phyloP scores from a whole-genome alignment of 2,113 vertebrate genomes.

The Scatophagus argus region DNA sequence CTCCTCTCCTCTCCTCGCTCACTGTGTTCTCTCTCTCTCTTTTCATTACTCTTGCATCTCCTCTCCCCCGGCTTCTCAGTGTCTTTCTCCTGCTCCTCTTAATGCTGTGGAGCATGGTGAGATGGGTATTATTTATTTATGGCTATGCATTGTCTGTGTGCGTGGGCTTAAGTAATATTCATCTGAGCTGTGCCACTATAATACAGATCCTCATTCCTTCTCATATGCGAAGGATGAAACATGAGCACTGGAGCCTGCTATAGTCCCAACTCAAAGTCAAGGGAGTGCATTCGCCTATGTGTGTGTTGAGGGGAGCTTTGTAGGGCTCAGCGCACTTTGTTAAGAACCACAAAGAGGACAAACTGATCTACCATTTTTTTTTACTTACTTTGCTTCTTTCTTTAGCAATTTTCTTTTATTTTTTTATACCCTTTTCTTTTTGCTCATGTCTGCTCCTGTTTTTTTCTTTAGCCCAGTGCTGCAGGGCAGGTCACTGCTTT shows the following conservation, averaged over 20 bases:
- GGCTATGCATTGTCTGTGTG: conserved; percentile 72
- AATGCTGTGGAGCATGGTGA: conserved; percentile 56
- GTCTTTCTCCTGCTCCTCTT: conserved; percentile 57
- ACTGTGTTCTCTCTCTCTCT: neutral
- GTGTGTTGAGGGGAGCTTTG: conserved; percentile 17
- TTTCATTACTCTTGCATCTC: conserved; percentile 40
- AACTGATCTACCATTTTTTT: conserved; percentile 38
- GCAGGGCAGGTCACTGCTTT: conserved; percentile 49
- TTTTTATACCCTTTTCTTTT: conserved; percentile 25
- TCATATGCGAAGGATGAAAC: conserved; percentile 68
- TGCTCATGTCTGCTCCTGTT: conserved; percentile 8
- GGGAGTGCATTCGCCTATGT: no score
- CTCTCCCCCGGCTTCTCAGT: conserved; percentile 41
- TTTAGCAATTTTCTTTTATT: conserved; percentile 30
- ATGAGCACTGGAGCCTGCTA: conserved; percentile 58
- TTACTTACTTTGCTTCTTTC: conserved; percentile 20
- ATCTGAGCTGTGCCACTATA: conserved; percentile 67
- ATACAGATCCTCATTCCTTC: conserved; percentile 71
- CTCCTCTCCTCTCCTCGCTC: neutral
- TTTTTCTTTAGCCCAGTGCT: conserved; percentile 33
- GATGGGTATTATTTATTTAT: conserved; percentile 78
- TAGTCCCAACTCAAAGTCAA: conserved; percentile 29
- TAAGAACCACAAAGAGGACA: conserved; percentile 45
- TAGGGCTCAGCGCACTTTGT: conserved; percentile 47
- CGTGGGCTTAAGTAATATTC: conserved; percentile 80